Evolutionary conservation across 30 jellyfish, hydroid and myxozoan genomes (phyloP).

Genomic region (Turritopsis rubra): DNA sequence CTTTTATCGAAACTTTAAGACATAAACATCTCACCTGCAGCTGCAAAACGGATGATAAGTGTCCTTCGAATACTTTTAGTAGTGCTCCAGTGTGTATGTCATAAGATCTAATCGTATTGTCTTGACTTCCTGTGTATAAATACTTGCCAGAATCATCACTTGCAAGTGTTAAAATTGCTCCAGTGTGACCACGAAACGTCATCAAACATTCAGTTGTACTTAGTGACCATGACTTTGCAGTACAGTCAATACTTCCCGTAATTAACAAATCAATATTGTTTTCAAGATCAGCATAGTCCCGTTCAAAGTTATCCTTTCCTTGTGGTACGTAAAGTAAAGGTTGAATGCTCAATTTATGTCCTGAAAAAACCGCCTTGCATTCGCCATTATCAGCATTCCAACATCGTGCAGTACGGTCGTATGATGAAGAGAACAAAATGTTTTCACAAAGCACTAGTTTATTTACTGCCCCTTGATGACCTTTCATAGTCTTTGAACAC

Average conservation of each 20-base stretch:
- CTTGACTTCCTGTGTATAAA: slow-evolving; percentile 87
- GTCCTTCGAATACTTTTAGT: slow-evolving; percentile 60
- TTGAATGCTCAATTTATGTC: slow-evolving; percentile 75
- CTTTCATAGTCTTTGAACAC: slow-evolving; percentile 88
- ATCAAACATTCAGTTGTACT: slow-evolving; percentile 61
- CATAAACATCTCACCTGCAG: slow-evolving; percentile 78
- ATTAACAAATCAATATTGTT: slow-evolving; percentile 64
- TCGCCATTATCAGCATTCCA: slow-evolving; percentile 93
- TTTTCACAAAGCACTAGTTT: slow-evolving; percentile 50
- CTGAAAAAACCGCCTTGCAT: slow-evolving; percentile 59
- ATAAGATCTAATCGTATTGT: slow-evolving; percentile 68
- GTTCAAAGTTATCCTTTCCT: slow-evolving; percentile 52
- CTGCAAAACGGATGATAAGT: slow-evolving; percentile 70
- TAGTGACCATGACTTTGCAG: slow-evolving; percentile 90
- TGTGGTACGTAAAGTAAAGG: slow-evolving; percentile 80
- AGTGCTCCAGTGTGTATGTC: slow-evolving; percentile 79
- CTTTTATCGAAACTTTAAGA: too few species aligned
- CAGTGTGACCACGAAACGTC: slow-evolving; percentile 81
- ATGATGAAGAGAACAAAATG: slow-evolving; percentile 74
- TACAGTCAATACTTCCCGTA: slow-evolving; percentile 85
- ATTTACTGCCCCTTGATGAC: slow-evolving; percentile 87
- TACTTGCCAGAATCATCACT: slow-evolving; percentile 68
- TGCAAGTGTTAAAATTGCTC: slow-evolving; percentile 79
- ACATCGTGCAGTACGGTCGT: slow-evolving; percentile 74
- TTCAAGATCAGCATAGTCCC: slow-evolving; percentile 74